phyloP scores from a whole-genome alignment of 2,888 invertebrate genomes.

The Caenorhabditis uteleia region DNA sequence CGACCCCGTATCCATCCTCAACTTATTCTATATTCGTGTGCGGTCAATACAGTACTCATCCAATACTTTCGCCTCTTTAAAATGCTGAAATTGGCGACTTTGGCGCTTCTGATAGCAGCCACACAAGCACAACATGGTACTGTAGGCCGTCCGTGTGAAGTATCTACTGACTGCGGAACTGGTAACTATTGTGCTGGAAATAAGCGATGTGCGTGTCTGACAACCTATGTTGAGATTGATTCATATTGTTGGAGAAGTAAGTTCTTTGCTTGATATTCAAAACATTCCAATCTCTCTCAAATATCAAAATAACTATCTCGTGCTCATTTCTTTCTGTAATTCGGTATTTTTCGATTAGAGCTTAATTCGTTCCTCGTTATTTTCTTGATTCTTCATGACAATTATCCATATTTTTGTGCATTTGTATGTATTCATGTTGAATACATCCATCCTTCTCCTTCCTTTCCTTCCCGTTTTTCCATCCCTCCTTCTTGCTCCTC shows the following conservation, averaged over 20 bases:
- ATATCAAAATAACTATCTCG: too few species aligned
- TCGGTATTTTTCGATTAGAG: slow-evolving; percentile 6
- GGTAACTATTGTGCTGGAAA: slow-evolving; percentile 69
- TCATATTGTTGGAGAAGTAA: slow-evolving; percentile 69
- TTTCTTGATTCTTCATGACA: not conserved
- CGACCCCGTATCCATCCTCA: too few species aligned
- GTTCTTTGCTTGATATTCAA: slow-evolving; percentile 24
- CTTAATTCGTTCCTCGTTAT: not conserved
- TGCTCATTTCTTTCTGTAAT: slow-evolving; percentile 5
- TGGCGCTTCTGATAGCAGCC: slow-evolving; percentile 12
- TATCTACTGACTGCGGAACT: slow-evolving; percentile 67
- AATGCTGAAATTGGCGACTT: slow-evolving; percentile 32
- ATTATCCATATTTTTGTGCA: not conserved
- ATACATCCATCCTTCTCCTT: too few species aligned
- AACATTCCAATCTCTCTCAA: slow-evolving; percentile 10
- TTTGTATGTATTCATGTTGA: too few species aligned
- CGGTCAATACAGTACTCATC: too few species aligned
- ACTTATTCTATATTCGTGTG: too few species aligned
- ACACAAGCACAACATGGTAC: slow-evolving; percentile 63
- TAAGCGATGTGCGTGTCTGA: slow-evolving; percentile 69
- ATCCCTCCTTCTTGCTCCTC: too few species aligned
- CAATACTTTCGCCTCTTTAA: slow-evolving; percentile 1
- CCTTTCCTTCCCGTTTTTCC: too few species aligned
- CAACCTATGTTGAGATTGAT: slow-evolving; percentile 69
- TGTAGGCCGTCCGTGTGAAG: slow-evolving; percentile 66